Evolutionary conservation across 2,113 vertebrate genomes (phyloP).

Genomic region (Neofelis nebulosa): DNA sequence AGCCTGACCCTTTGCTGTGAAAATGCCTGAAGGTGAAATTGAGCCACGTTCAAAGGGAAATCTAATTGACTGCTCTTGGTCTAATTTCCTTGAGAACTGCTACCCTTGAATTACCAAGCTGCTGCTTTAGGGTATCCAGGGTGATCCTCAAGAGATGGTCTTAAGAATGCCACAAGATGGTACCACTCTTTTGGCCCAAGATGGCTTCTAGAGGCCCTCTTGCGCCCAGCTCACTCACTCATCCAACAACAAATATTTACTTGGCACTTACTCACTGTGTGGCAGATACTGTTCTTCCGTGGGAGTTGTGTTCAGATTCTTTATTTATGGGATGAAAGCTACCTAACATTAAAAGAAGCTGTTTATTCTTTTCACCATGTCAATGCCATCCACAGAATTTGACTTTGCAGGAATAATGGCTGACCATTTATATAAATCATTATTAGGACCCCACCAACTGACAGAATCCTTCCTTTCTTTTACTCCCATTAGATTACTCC

Average conservation of each 20-base stretch:
- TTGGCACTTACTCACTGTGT: not conserved
- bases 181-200: not conserved
- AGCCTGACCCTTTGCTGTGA: conserved; percentile 39
- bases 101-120: not conserved
- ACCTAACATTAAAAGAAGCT: not conserved
- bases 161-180: not conserved
- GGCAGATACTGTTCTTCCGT: not conserved
- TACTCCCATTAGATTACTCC: not conserved
- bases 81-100: not conserved
- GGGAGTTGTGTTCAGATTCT: not conserved
- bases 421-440: not conserved
- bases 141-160: not conserved
- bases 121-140: not conserved
- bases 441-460: not conserved
- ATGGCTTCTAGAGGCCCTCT: not conserved
- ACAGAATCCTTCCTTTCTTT: not conserved
- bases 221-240: not conserved
- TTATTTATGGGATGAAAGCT: not conserved
- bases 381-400: not conserved
- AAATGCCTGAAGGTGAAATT: conserved; percentile 55
- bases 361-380: not conserved
- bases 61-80: not conserved
- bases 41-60: conserved; percentile 60
- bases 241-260: not conserved
- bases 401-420: conserved; percentile 4